Conservation (phyloP, 2,888 invertebrate genomes). For the Monochamus alternatus region DNA sequence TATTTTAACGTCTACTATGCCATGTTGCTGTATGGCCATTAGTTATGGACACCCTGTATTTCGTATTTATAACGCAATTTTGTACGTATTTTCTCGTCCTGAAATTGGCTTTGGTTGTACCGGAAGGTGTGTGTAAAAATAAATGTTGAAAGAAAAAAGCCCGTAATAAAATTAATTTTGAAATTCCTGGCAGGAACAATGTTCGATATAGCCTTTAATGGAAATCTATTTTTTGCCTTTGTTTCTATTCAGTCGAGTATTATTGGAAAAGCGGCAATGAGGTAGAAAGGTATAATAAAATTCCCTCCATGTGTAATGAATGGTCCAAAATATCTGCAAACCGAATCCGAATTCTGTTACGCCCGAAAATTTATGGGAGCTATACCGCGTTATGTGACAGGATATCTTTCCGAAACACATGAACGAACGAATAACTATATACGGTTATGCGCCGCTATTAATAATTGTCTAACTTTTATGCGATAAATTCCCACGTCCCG, state of each 20-base stretch:
- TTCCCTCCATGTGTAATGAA: neutral
- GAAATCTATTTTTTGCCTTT: too few species aligned
- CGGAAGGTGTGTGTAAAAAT: too few species aligned
- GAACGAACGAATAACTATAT: neutral
- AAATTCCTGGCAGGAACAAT: too few species aligned
- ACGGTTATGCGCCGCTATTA: neutral
- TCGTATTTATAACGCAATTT: too few species aligned
- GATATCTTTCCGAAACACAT: slow-evolving; percentile 5
- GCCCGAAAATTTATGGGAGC: slow-evolving; percentile 2
- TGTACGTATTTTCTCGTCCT: too few species aligned
- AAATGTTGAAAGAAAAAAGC: too few species aligned
- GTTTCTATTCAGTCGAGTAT: neutral
- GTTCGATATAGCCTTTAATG: too few species aligned
- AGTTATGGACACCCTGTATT: too few species aligned
- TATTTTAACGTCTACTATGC: too few species aligned
- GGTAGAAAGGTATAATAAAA: neutral
- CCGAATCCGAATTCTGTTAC: neutral
- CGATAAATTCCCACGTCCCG: neutral
- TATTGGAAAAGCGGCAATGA: neutral
- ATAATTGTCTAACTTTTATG: neutral
- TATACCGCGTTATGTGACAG: neutral
- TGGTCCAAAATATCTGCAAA: neutral
- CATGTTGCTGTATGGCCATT: too few species aligned
- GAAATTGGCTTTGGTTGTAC: too few species aligned
- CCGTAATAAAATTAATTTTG: too few species aligned